Percentiles rank a stretch among this genome's conserved stretches.
Evolutionary conservation across 1,140 invertebrate species (phyloP).

Genomic region (Drusus annulatus): DNA sequence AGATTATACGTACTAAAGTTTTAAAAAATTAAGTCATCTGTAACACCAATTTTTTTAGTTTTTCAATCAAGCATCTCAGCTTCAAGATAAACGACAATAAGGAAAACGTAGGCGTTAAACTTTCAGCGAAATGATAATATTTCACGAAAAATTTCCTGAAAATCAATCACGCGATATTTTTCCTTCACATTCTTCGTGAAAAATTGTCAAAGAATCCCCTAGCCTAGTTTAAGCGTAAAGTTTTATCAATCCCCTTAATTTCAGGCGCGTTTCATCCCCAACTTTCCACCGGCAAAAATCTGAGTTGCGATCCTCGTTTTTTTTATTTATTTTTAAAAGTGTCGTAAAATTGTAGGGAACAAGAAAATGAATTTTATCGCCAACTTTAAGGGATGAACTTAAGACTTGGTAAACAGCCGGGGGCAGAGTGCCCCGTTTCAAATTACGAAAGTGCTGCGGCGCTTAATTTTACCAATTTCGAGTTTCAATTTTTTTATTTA

Average conservation of each 20-base stretch:
- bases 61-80: too few relatives aligned
- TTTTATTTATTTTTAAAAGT: slow-evolving; percentile 11
- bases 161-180: slow-evolving; percentile 3
- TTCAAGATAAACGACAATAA: too few relatives aligned
- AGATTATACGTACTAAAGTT: too few relatives aligned
- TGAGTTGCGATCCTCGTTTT: background rate
- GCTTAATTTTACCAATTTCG: too few relatives aligned
- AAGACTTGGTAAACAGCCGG: background rate
- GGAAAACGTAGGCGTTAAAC: too few relatives aligned
- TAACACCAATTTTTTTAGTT: too few relatives aligned
- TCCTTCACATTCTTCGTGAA: background rate
- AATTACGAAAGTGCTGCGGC: too few relatives aligned
- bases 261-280: background rate
- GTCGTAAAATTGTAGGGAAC: background rate
- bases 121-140: too few relatives aligned
- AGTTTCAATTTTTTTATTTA: too few relatives aligned
- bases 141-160: background rate
- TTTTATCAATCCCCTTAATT: slow-evolving; percentile 23
- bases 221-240: background rate
- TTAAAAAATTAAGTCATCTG: too few relatives aligned
- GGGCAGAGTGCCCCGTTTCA: background rate
- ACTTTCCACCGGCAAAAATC: background rate
- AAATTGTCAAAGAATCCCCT: background rate
- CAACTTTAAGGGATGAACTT: background rate
- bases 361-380: slow-evolving; percentile 9